Base-by-base conservation (phyloP, 2,888 invertebrate genomes). In the Ectropis crepuscularia region DNA sequence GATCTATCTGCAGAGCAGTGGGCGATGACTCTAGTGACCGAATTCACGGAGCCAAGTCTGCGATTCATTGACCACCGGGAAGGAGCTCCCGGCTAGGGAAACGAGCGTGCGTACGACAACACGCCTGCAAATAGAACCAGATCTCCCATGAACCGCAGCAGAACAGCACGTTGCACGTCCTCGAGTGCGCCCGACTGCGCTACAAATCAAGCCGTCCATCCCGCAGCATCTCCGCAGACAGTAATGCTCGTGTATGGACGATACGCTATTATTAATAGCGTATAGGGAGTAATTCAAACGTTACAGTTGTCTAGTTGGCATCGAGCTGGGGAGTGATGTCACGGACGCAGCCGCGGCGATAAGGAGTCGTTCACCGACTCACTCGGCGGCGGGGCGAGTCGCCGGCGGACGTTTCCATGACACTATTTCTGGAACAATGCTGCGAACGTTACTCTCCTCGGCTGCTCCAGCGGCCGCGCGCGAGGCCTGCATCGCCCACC, bases 401-500 rank as follows among this genome's bases (percentile, higher is more conserved):
- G 72, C 69, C 61, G 69, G 65, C 63, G 69, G 69, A 65, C 70
- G 74, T 71, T 68, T 71, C 74, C 63, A 71, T 71, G 73, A 74
- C 63, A 78, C 82, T 89, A 89, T 89, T 89, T 87, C 78, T 74
- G 85, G 87, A 85, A 84, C 84, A 86, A 87, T 86, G 80, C 80
- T 79, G 74, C 70, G 80, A 80, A 68, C 81, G 76, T 80, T 80
- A 77, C 77, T 80, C 83, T 79, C 80, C 67, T 75, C 70, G 74
- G 73, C 74, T 72, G 16, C 16, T 28, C 16, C 16, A 28, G 16
- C 16, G 16, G 4, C 16, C 16, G 16, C 16, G 1, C 16, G 16
- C 16, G 16, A 28, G 2, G 16, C 16, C 16, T 28, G 16, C 16
- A 28, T 4, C 16, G 16, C 16, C 16, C 16, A 28, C 16, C 16